Conservation (phyloP, 2,113 vertebrate genomes). For the Limanda limanda region DNA sequence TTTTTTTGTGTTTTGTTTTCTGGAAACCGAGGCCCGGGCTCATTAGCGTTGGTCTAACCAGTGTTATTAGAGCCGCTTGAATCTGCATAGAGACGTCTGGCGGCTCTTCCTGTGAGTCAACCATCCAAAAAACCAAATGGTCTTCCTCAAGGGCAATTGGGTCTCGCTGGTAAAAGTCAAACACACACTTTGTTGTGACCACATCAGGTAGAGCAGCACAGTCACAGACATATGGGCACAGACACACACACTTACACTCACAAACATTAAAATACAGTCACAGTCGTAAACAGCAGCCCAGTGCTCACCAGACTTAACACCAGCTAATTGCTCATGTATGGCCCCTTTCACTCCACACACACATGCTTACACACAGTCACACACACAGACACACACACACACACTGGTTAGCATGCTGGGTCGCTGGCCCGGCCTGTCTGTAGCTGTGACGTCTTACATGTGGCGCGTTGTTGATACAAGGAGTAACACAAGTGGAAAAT, state of each 20-base stretch:
- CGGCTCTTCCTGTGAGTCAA: constrained; percentile 55
- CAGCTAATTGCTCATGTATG: constrained; percentile 77
- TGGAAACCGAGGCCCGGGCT: constrained; percentile 28
- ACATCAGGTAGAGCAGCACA: constrained; percentile 55
- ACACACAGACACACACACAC: constrained; percentile 10
- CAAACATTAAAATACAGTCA: constrained; percentile 46
- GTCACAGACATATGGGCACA: constrained; percentile 48
- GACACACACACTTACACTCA: constrained; percentile 36
- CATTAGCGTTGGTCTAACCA: constrained; percentile 48
- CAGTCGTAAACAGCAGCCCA: constrained; percentile 56
- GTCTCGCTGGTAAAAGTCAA: constrained; percentile 52
- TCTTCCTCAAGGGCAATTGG: constrained; percentile 64
- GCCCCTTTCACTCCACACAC: constrained; percentile 64
- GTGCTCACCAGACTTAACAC: constrained; percentile 63
- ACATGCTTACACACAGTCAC: not conserved
- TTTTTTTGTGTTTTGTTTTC: constrained; percentile 11
- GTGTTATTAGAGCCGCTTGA: constrained; percentile 44
- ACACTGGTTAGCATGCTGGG: constrained; percentile 52
- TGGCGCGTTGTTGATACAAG: constrained; percentile 80
- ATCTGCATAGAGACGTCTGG: constrained; percentile 39
- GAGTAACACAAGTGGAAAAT: constrained; percentile 81
- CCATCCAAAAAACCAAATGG: constrained; percentile 51
- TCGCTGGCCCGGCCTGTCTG: constrained; percentile 28
- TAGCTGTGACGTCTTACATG: constrained; percentile 80
- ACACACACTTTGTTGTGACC: constrained; percentile 59